Percentiles rank a stretch among this genome's conserved stretches.
Evolutionary conservation across 2,797 vertebrate species (phyloP).

Genomic region (Crocodylus rhombifer): DNA sequence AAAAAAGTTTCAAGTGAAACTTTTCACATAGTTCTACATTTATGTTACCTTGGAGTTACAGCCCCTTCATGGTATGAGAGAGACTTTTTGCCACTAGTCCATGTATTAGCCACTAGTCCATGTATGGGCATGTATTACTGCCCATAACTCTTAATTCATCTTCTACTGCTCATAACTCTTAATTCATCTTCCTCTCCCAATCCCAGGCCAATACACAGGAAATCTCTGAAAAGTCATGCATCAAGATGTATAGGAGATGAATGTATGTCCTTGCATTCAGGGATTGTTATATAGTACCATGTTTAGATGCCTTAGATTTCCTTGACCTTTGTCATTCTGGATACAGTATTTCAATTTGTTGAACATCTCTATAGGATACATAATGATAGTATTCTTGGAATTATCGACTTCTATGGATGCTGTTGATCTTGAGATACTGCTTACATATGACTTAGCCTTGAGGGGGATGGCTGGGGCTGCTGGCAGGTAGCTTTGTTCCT

Average conservation of each 20-base stretch:
- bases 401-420: neutral
- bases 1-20: neutral
- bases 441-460: neutral
- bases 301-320: neutral
- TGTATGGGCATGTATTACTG: neutral
- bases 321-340: neutral
- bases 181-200: neutral
- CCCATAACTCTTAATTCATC: neutral
- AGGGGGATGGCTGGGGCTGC: neutral
- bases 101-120: neutral
- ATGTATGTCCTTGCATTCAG: neutral
- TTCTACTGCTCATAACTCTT: neutral
- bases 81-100: neutral
- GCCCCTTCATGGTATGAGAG: neutral
- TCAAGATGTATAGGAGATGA: neutral
- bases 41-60: slow-evolving; percentile 21
- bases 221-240: neutral
- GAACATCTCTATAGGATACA: neutral
- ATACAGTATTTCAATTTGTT: neutral
- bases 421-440: neutral
- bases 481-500: neutral
- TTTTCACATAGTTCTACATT: neutral
- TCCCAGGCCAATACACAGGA: neutral
- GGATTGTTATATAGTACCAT: neutral
- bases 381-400: neutral